Conservation (phyloP, 2,888 invertebrate genomes). For the Dicyrtoma fusca region DNA sequence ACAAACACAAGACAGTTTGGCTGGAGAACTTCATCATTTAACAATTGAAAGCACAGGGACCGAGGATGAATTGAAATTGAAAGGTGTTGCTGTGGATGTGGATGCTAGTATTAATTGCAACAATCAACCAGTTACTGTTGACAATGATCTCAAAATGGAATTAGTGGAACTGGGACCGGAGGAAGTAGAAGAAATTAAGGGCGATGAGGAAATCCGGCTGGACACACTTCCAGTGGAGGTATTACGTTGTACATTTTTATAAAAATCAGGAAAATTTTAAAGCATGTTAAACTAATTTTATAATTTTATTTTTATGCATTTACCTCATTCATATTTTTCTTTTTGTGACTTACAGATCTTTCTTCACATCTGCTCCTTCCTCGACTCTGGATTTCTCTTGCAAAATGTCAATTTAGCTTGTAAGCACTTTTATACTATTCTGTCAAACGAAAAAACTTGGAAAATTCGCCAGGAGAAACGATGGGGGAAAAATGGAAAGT, state of each 20-base stretch:
- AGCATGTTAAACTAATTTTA: not conserved
- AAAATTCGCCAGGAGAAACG: conserved; percentile 49
- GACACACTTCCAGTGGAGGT: conserved; percentile 51
- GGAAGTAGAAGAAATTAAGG: too few relatives aligned
- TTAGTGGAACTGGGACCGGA: too few relatives aligned
- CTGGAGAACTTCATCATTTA: not conserved
- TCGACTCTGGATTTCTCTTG: conserved; percentile 49
- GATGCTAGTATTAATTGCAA: not conserved
- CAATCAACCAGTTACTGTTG: not conserved
- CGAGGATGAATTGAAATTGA: too few relatives aligned
- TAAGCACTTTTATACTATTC: conserved; percentile 48
- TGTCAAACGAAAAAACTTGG: conserved; percentile 52
- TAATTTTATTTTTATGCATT: not conserved
- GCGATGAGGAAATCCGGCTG: conserved; percentile 23
- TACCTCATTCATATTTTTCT: not conserved
- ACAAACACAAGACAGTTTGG: not conserved
- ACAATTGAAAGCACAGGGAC: not conserved
- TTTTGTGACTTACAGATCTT: conserved; percentile 44
- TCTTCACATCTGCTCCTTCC: conserved; percentile 51
- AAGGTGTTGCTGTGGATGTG: not conserved
- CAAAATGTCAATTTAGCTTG: conserved; percentile 46
- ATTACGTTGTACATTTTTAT: not conserved
- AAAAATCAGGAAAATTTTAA: not conserved
- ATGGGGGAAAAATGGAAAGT: conserved; percentile 46
- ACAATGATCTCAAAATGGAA: not conserved